Conservation (phyloP, 2,113 vertebrate species). For the Sinosuthora webbiana region DNA sequence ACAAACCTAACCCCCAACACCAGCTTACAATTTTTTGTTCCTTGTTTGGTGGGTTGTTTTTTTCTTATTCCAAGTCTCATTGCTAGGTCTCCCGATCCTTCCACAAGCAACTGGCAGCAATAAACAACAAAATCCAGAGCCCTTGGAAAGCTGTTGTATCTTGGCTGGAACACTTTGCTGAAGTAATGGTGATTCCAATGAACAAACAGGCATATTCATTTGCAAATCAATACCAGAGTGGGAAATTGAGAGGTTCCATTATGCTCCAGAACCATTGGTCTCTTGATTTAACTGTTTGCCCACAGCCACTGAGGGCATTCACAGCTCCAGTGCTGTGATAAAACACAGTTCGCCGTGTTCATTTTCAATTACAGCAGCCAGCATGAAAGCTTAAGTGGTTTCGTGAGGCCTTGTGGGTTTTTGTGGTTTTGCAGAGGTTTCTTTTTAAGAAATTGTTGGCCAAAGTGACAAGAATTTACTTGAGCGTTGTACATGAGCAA, state of each 20-base stretch:
- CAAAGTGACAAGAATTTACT: neutral
- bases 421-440: neutral
- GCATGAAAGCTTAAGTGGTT: neutral
- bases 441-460: neutral
- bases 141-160: neutral
- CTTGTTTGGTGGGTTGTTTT: neutral
- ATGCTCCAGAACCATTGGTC: neutral
- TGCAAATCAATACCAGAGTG: slow-evolving; percentile 25
- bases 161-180: neutral
- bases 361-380: slow-evolving; percentile 21
- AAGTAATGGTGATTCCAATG: neutral
- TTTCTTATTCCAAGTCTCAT: slow-evolving; percentile 44
- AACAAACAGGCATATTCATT: neutral
- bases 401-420: neutral
- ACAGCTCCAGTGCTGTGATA: neutral
- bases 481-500: neutral
- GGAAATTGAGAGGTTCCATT: neutral
- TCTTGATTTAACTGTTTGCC: slow-evolving; percentile 9
- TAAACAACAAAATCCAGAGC: slow-evolving; percentile 40
- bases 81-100: slow-evolving; percentile 47
- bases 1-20: too few relatives aligned
- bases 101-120: slow-evolving; percentile 53
- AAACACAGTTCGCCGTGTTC: neutral
- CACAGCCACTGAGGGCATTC: neutral
- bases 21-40: neutral